These are phyloP conservation scores for Hypena proboscidalis DNA, from an alignment of 2,888 invertebrate genomes.

Conservation along the genomic window DNA sequence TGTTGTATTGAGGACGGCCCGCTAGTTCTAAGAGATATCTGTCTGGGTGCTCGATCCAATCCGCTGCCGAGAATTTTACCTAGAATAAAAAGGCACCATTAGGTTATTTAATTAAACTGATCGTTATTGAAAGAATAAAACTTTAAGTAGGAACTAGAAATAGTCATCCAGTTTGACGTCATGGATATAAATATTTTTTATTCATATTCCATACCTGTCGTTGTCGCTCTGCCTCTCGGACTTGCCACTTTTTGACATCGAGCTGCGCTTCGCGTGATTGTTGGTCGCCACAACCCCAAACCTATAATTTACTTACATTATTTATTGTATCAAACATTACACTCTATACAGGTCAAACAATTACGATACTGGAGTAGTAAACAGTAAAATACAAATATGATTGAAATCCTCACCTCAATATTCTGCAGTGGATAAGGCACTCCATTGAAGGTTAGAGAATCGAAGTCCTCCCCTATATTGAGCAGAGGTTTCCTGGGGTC, in stretches of 20 bases:
- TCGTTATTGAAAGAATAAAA: too few relatives aligned
- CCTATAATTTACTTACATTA: conserved; percentile 69
- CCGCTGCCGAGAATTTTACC: conserved; percentile 94
- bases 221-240: conserved; percentile 94
- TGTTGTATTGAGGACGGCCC: conserved; percentile 92
- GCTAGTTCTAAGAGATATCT: conserved; percentile 95
- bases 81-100: too few relatives aligned
- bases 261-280: conserved; percentile 92
- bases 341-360: too few relatives aligned
- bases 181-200: background rate
- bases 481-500: conserved; percentile 92
- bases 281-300: conserved; percentile 95
- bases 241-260: conserved; percentile 96
- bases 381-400: background rate
- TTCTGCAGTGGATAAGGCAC: conserved; percentile 87
- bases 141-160: too few relatives aligned
- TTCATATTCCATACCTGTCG: conserved; percentile 65
- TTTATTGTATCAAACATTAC: background rate
- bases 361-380: too few relatives aligned
- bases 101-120: too few relatives aligned
- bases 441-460: conserved; percentile 88
- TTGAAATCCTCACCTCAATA: conserved; percentile 83
- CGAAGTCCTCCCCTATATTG: conserved; percentile 90
- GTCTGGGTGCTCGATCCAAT: conserved; percentile 98
- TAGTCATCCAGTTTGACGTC: too few relatives aligned